A percentile compares a stretch with the other conserved stretches of the same genome.
Evolutionary conservation across 2,113 vertebrate genomes (phyloP).

Genomic region (Oryzias celebensis): DNA sequence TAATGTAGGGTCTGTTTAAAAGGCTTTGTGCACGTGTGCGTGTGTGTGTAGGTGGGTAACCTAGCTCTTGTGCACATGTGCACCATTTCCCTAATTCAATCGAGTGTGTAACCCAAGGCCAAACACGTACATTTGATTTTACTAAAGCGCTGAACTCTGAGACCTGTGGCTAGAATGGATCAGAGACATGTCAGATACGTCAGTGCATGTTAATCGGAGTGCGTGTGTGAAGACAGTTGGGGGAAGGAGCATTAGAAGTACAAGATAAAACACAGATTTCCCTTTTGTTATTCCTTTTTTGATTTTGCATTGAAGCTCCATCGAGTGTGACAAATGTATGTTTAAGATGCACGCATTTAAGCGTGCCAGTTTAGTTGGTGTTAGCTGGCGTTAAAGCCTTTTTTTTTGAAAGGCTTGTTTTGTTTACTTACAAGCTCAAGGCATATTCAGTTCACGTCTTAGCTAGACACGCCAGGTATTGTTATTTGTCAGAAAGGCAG

Average conservation of each 20-base stretch:
- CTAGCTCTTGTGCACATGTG: conserved; percentile 13
- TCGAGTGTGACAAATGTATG: conserved; percentile 20
- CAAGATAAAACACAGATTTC: conserved; percentile 6
- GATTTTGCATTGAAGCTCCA: conserved; percentile 20
- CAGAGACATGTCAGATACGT: conserved; percentile 44
- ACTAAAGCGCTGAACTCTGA: conserved; percentile 58
- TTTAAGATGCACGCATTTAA: conserved; percentile 27
- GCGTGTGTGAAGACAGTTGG: background rate
- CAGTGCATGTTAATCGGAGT: conserved; percentile 12
- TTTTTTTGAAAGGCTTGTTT: conserved; percentile 7
- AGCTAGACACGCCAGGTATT: conserved; percentile 4
- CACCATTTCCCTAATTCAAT: conserved; percentile 69
- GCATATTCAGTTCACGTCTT: conserved; percentile 6
- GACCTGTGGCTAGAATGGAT: conserved; percentile 51
- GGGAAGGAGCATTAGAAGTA: background rate
- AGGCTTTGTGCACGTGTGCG: conserved; percentile 15
- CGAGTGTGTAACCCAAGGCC: conserved; percentile 67
- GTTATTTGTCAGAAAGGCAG: conserved; percentile 3
- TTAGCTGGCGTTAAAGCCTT: conserved; percentile 13
- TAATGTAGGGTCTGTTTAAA: conserved; percentile 62
- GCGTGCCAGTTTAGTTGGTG: conserved; percentile 10
- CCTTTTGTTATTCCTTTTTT: conserved; percentile 28
- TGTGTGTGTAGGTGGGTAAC: conserved; percentile 8
- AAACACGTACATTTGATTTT: conserved; percentile 72
- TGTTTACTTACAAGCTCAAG: conserved; percentile 17